Evolutionary conservation across 2,113 vertebrate species (phyloP).

Genomic region (Takifugu flavidus): DNA sequence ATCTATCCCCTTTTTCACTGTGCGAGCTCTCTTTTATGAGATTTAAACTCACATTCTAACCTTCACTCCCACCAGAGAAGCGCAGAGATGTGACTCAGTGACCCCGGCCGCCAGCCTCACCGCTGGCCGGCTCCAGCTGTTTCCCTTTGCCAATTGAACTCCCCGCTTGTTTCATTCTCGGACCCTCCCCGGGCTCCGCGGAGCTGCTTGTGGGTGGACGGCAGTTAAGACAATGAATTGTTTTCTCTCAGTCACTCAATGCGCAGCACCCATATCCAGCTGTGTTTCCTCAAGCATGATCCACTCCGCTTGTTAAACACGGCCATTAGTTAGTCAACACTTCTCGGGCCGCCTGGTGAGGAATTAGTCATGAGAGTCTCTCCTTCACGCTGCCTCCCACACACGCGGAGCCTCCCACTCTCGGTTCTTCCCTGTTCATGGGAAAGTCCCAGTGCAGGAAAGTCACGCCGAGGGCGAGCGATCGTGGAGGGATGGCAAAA

Average conservation of each 20-base stretch:
- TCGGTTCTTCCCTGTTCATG: slow-evolving; percentile 58
- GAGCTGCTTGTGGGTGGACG: slow-evolving; percentile 71
- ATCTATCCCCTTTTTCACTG: slow-evolving; percentile 29
- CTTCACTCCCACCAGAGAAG: slow-evolving; percentile 54
- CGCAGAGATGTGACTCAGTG: slow-evolving; percentile 51
- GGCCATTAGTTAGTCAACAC: slow-evolving; percentile 76
- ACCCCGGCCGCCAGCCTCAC: slow-evolving; percentile 52
- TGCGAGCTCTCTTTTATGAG: slow-evolving; percentile 30
- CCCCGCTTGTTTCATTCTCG: slow-evolving; percentile 53
- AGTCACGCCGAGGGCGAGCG: slow-evolving; percentile 56
- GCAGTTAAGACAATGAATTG: slow-evolving; percentile 74
- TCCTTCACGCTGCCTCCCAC: slow-evolving; percentile 66
- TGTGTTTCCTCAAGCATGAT: slow-evolving; percentile 74
- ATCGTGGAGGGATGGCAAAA: slow-evolving; percentile 39
- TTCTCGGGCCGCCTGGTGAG: slow-evolving; percentile 70
- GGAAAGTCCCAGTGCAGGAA: slow-evolving; percentile 60
- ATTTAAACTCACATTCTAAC: slow-evolving; percentile 59
- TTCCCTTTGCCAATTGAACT: slow-evolving; percentile 72
- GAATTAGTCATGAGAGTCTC: slow-evolving; percentile 73
- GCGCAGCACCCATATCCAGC: slow-evolving; percentile 76
- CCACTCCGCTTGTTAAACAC: slow-evolving; percentile 73
- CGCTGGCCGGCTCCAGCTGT: slow-evolving; percentile 84
- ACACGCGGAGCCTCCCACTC: slow-evolving; percentile 75
- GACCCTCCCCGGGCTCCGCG: slow-evolving; percentile 69
- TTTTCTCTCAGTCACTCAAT: slow-evolving; percentile 72